Evolutionary conservation across 2,888 invertebrate species (phyloP), one percentile per base, ranked within the genome.

Genomic region (Dorcus parallelipipedus): DNA sequence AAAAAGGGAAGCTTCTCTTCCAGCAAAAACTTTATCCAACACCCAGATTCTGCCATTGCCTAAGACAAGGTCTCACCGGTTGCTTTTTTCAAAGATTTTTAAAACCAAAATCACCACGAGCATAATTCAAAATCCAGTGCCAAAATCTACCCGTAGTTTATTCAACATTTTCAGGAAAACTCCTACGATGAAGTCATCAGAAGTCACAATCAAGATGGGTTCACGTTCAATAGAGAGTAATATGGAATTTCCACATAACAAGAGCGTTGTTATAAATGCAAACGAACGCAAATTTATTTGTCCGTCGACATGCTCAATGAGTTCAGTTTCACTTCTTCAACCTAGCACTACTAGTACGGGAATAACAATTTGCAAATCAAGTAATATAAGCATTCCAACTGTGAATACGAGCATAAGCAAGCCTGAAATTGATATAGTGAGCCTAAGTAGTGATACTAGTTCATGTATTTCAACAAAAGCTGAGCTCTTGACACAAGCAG

Each of bases 21-120:
- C 66, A 2, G 40, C 53, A 10, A 51, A 53, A 14, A 52, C 62
- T 6, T 59, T 69, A 53, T 64, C 65, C 1, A 52, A 58, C 26
- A 62, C 64, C 2, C 64, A 68, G 47, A 48, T 69, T 38, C 52
- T 68, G 38, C 69, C 68, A 9, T n/a, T 53, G n/a, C 64, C 65
- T 0, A 68, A 64, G 40, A 64, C 57, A 41, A 60, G 62, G 33
- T 52, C 49, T 2, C 40, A 52, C 7, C 52, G 49, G 45, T 23
- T 56, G 23, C 48, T 49, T 33, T 38, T 59, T 17, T 42, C 59
- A 6, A 59, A 52, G 9, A 49, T 59, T 14, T 59, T 59, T 49
- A 59, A 59, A 33, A 49, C 51, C 10, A 59, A 52, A 39, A 40
- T 50, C 7, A 51, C 10, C 47, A 42, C 10, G 3, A 48, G 45